A percentile compares a stretch with the other conserved stretches of the same genome.
phyloP scores from a whole-genome alignment of 2,797 vertebrate species.

The Oreochromis mossambicus region DNA sequence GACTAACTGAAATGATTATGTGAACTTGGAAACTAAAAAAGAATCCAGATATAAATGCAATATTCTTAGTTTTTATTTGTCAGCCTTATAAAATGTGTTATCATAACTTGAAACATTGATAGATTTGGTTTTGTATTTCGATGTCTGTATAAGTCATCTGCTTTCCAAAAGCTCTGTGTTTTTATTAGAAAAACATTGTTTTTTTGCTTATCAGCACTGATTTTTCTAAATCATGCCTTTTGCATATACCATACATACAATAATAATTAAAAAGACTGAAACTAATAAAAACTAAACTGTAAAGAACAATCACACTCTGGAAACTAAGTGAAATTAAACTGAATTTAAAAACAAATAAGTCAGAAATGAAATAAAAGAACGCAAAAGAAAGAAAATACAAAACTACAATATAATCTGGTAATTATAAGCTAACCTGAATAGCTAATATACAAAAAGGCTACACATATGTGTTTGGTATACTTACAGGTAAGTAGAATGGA shows the following conservation, averaged over 20 bases:
- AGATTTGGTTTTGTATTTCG: not conserved
- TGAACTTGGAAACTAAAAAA: not conserved
- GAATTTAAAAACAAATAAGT: not conserved
- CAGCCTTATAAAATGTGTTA: no score
- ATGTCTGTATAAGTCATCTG: not conserved
- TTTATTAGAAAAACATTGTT: not conserved
- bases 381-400: not conserved
- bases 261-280: not conserved
- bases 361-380: not conserved
- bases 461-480: not conserved
- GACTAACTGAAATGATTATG: not conserved
- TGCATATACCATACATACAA: not conserved
- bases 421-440: not conserved
- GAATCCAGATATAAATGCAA: not conserved
- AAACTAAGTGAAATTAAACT: not conserved
- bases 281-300: not conserved
- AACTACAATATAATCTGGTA: not conserved
- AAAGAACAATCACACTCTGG: not conserved
- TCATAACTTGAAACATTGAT: not conserved
- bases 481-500: not conserved
- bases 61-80: not conserved
- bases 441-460: not conserved
- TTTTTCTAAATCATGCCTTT: not conserved
- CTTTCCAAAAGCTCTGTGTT: not conserved
- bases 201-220: not conserved